Base-by-base conservation (phyloP, 2,797 vertebrate species). In the Orestias chungarensis region DNA sequence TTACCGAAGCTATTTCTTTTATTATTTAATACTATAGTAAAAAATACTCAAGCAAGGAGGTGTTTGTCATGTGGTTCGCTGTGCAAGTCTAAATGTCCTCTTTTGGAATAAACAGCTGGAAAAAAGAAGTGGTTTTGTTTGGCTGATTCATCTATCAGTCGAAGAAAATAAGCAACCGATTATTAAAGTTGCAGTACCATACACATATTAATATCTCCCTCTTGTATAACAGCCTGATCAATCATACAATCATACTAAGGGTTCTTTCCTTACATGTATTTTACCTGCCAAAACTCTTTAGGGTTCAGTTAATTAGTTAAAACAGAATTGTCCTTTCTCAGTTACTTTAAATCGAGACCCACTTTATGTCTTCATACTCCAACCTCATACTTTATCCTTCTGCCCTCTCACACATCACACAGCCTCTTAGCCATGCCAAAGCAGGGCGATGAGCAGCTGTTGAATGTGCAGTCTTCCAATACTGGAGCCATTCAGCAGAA, bases 401-500 rank as follows among this genome's bases (percentile, higher is more conserved):
- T 73, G 66, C 74, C 61, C 78, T 72, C 79, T 57, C 52, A 49
- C 57, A 77, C 76, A 70, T 69, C 70, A 52, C 17, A 14, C 43
- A 9, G n/a, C 49, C 79, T 79, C 73, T 1, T n/a, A 72, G 75
- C 73, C 69, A 27, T 68, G 76, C 76, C 80, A 49, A 64, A 33
- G 64, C 43, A 73, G 52, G 31, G 55, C 8, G 31, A 59, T 35
- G 70, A 86, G 86, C 83, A 88, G 84, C 79, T 88, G 84, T 44
- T 78, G 73, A 68, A 70, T 71, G 66, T 61, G 83, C 79, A 55
- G 66, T 83, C 82, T 72, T 86, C 68, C 74, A 64, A 83, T 80
- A 83, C 85, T 83, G 74, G 80, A 88, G 80, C 68, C 80, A 83
- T 90, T 89, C 86, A 75, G 81, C 71, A 73, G 78, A 81, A 78